These are phyloP conservation scores for Chrysomallon squamiferum DNA, from an alignment of 1,140 invertebrate genomes.

Conservation along the genomic window DNA sequence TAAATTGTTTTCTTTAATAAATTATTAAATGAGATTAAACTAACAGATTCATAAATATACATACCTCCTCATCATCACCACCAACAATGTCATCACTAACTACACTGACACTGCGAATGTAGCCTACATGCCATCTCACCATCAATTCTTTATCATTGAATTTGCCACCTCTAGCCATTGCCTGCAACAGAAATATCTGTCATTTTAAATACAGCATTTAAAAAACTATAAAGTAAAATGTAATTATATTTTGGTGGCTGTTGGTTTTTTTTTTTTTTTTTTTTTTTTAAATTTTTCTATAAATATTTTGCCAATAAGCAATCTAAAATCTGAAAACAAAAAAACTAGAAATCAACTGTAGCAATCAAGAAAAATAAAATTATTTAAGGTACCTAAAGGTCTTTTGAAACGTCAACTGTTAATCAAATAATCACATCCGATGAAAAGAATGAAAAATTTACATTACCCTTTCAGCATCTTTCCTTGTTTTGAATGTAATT, in stretches of 20 bases:
- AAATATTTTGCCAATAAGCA: not conserved
- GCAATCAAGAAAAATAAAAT: not conserved
- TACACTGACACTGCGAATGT: conserved; percentile 36
- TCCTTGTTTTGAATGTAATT: conserved; percentile 75
- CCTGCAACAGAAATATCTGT: conserved; percentile 39
- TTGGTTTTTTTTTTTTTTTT: not conserved
- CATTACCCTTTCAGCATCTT: conserved; percentile 73
- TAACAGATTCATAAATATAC: too few species aligned
- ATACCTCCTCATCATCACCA: conserved; percentile 35
- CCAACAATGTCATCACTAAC: conserved; percentile 18
- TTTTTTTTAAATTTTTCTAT: not conserved
- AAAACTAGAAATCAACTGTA: not conserved
- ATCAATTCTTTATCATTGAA: conserved; percentile 62
- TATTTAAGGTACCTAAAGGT: too few species aligned
- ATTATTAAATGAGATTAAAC: too few species aligned
- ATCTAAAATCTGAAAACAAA: not conserved
- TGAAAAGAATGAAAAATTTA: too few species aligned
- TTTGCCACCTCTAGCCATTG: conserved; percentile 58
- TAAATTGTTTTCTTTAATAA: too few species aligned
- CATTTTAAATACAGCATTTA: not conserved
- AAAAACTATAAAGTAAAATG: not conserved
- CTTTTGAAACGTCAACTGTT: too few species aligned
- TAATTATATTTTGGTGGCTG: too few species aligned
- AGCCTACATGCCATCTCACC: conserved; percentile 62
- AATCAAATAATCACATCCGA: too few species aligned